Conservation (phyloP, 2,888 invertebrate genomes). For the Psylliodes chrysocephalus region DNA sequence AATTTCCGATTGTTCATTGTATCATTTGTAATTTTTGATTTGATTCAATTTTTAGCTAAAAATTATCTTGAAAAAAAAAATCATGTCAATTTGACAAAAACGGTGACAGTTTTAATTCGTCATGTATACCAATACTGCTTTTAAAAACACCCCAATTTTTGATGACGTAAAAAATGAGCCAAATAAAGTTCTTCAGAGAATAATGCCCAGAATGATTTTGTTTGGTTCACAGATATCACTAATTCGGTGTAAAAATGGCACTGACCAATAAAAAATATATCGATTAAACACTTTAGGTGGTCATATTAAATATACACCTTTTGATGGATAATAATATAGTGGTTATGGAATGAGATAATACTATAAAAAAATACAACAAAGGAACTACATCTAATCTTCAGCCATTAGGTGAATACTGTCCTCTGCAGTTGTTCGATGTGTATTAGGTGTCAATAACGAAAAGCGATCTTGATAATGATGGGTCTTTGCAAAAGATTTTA, state of each 20-base stretch:
- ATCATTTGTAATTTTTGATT: background rate
- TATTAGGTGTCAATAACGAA: slow-evolving; percentile 67
- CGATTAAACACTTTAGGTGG: too few relatives aligned
- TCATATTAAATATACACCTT: too few relatives aligned
- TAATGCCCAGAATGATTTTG: too few relatives aligned
- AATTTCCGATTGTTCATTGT: background rate
- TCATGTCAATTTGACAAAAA: background rate
- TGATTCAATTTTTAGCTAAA: background rate
- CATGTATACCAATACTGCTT: background rate
- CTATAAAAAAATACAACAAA: slow-evolving; percentile 9
- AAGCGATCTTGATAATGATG: slow-evolving; percentile 65
- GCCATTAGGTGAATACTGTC: slow-evolving; percentile 67
- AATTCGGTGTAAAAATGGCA: too few relatives aligned
- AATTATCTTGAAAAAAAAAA: background rate
- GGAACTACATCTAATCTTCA: slow-evolving; percentile 54
- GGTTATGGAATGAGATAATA: background rate
- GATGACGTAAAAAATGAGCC: too few relatives aligned
- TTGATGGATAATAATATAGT: slow-evolving; percentile 7
- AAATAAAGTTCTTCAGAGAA: too few relatives aligned
- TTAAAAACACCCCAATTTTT: background rate
- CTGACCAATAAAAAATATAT: too few relatives aligned
- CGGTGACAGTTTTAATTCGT: background rate
- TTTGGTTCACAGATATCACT: too few relatives aligned
- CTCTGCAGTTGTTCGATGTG: slow-evolving; percentile 67
- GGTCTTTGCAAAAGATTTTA: slow-evolving; percentile 54